These are phyloP conservation scores for Ferrisia virgata DNA, from an alignment of 2,888 invertebrate genomes.

Conservation along the genomic window DNA sequence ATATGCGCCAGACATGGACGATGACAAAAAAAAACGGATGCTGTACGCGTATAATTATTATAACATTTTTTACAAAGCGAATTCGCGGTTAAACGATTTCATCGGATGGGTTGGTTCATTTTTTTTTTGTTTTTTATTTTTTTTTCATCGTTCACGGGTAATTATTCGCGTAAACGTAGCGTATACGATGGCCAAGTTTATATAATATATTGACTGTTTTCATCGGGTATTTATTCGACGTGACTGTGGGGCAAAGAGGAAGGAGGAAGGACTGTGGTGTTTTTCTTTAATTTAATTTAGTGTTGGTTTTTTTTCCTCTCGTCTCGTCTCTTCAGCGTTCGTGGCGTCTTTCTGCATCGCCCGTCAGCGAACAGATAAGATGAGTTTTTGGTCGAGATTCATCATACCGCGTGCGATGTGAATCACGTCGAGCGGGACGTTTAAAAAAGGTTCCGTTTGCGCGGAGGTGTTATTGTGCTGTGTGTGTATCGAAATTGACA, in stretches of 20 bases:
- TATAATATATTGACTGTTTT: not conserved
- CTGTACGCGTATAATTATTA: not conserved
- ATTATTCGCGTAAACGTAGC: slow-evolving; percentile 10
- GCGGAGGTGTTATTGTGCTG: not conserved
- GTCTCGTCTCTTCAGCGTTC: not conserved
- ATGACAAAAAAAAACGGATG: not conserved
- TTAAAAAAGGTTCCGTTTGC: not conserved
- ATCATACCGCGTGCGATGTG: too few species aligned
- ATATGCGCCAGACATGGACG: not conserved
- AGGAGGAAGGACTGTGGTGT: too few species aligned
- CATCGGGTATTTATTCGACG: not conserved
- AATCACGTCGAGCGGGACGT: not conserved
- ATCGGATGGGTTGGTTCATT: not conserved
- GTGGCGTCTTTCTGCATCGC: not conserved
- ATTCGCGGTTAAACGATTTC: slow-evolving; percentile 17
- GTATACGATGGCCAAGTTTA: not conserved
- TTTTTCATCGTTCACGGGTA: not conserved
- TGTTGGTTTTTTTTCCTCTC: not conserved
- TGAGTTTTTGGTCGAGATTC: not conserved
- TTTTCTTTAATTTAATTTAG: not conserved
- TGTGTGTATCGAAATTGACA: too few species aligned
- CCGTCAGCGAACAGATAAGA: not conserved
- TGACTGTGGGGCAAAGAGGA: not conserved
- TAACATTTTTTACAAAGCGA: not conserved
- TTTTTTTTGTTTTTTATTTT: not conserved